phyloP scores from a whole-genome alignment of 2,113 vertebrate genomes.

The Dicrurus megarhynchus region DNA sequence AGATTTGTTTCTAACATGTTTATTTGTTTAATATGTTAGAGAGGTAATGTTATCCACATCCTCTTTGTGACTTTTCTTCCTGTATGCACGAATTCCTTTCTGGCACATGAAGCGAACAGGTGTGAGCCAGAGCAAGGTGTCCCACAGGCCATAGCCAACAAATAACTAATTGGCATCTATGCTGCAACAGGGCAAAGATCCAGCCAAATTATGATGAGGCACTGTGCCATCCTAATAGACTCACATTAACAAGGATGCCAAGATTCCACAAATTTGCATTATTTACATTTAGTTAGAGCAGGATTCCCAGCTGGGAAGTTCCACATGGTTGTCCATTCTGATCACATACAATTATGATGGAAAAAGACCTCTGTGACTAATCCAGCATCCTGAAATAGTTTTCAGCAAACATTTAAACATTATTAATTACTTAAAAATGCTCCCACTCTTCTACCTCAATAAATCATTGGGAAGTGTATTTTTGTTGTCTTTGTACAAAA shows the following conservation, averaged over 20 bases:
- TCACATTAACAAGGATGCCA: neutral
- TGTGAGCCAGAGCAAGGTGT: conserved; percentile 24
- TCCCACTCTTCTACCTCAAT: neutral
- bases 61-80: neutral
- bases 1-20: neutral
- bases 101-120: neutral
- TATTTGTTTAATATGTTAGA: neutral
- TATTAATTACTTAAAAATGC: neutral
- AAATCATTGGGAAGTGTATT: neutral
- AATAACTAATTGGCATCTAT: conserved; percentile 7
- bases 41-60: neutral
- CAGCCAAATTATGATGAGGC: conserved; percentile 25
- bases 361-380: neutral
- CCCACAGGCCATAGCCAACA: conserved; percentile 27
- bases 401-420: neutral
- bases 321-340: neutral
- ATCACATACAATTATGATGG: neutral
- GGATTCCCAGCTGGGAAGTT: conserved; percentile 44
- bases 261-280: conserved; percentile 32
- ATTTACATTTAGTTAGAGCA: conserved; percentile 26
- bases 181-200: conserved; percentile 6
- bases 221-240: conserved; percentile 1
- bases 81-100: neutral
- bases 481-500: neutral
- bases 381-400: neutral